Conservation (phyloP, 2,888 invertebrate species). For the Cheilosia pagana region DNA sequence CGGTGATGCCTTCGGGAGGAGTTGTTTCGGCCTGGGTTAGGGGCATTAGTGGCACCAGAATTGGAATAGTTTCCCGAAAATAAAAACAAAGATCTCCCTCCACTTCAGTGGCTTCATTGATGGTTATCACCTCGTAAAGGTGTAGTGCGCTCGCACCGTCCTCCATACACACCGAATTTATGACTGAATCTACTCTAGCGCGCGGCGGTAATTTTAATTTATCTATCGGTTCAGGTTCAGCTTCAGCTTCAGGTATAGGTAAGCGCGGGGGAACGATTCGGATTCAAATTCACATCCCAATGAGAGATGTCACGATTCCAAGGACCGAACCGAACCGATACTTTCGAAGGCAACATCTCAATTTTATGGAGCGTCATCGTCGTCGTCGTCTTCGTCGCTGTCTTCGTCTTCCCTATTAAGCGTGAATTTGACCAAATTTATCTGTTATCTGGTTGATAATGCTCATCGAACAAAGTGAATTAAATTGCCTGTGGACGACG, state of each 20-base stretch:
- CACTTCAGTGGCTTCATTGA: constrained; percentile 84
- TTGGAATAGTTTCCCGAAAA: constrained; percentile 9
- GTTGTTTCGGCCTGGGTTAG: not conserved
- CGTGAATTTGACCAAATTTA: constrained; percentile 83
- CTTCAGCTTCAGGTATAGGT: too few relatives aligned
- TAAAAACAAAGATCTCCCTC: constrained; percentile 49
- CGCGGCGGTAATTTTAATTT: constrained; percentile 59
- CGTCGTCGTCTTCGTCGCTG: not conserved
- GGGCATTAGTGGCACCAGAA: not conserved
- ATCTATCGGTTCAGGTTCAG: constrained; percentile 48
- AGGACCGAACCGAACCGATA: constrained; percentile 6
- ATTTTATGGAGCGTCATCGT: constrained; percentile 35
- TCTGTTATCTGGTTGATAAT: constrained; percentile 83
- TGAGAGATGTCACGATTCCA: constrained; percentile 50
- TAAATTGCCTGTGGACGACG: constrained; percentile 79
- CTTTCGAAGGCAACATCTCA: constrained; percentile 56
- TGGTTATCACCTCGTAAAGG: constrained; percentile 83
- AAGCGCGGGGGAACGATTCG: constrained; percentile 18
- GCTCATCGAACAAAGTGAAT: constrained; percentile 84
- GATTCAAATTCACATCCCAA: constrained; percentile 1
- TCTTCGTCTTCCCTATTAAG: constrained; percentile 80
- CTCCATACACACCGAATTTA: constrained; percentile 47
- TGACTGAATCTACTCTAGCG: constrained; percentile 67
- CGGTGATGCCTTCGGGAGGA: constrained; percentile 6
- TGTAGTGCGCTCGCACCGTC: constrained; percentile 10